A percentile compares a stretch with the other conserved stretches of the same genome.
These are phyloP conservation scores for Asteroscopus sphinx DNA, from an alignment of 2,888 invertebrate species.

Conservation along the genomic window DNA sequence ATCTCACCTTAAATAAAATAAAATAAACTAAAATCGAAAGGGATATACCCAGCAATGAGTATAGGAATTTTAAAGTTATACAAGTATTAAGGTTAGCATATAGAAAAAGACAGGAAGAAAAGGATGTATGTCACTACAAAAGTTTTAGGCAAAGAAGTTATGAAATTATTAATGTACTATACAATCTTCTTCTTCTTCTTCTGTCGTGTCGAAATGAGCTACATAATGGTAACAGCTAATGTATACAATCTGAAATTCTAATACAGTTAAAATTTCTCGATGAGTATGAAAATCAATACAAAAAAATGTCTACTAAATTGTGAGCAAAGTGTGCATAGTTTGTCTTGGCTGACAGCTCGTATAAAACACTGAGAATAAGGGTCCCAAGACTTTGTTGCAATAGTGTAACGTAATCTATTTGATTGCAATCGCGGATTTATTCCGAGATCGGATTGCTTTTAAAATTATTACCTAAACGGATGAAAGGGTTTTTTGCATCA, in stretches of 20 bases:
- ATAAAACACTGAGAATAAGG: slow-evolving; percentile 35
- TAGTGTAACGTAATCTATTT: slow-evolving; percentile 50
- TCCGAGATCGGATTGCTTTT: slow-evolving; percentile 40
- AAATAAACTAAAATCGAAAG: no score
- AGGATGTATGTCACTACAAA: no score
- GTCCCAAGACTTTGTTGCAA: slow-evolving; percentile 33
- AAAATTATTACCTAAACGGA: slow-evolving; percentile 30
- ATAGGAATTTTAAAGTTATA: no score
- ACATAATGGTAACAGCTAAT: no score
- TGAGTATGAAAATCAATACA: not conserved
- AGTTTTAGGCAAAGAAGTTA: no score
- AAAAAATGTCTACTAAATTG: slow-evolving; percentile 7
- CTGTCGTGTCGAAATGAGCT: no score
- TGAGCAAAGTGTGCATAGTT: slow-evolving; percentile 15
- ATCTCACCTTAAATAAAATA: no score
- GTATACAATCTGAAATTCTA: not conserved
- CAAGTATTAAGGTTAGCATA: no score
- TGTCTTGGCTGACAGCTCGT: slow-evolving; percentile 30
- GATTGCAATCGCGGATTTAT: slow-evolving; percentile 55
- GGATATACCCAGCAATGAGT: no score
- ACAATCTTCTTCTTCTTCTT: no score
- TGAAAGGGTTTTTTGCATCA: slow-evolving; percentile 1
- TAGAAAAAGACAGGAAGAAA: no score
- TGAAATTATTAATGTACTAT: no score
- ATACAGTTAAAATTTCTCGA: not conserved